phyloP scores from a whole-genome alignment of 2,113 vertebrate genomes.

The Nibea albiflora region DNA sequence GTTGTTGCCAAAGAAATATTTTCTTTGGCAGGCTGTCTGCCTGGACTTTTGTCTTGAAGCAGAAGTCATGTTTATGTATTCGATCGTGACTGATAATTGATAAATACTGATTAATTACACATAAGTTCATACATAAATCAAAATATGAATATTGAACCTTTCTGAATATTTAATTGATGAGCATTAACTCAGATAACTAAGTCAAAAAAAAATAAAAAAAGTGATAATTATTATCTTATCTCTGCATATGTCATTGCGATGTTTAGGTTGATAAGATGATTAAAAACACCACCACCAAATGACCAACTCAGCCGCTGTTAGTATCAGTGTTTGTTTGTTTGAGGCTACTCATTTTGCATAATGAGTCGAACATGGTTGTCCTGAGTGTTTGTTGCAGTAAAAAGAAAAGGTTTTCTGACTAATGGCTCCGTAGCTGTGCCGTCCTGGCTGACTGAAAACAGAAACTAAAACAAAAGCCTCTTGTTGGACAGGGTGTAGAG shows the following conservation, averaged over 20 bases:
- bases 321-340: not conserved
- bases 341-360: not conserved
- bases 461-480: conserved; percentile 54
- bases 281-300: too few relatives aligned
- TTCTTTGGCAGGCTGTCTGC: not conserved
- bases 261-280: too few relatives aligned
- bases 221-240: too few relatives aligned
- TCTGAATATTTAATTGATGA: not conserved
- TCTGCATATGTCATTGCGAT: too few relatives aligned
- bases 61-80: not conserved
- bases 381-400: not conserved
- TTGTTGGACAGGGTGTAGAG: conserved; percentile 50
- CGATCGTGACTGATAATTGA: not conserved
- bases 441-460: conserved; percentile 47
- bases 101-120: not conserved
- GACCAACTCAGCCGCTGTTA: too few relatives aligned
- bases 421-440: conserved; percentile 9
- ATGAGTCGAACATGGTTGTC: not conserved
- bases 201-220: too few relatives aligned
- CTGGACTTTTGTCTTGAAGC: too few relatives aligned
- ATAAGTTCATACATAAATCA: not conserved
- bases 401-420: conserved; percentile 23
- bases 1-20: not conserved
- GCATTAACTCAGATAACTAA: too few relatives aligned
- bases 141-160: not conserved